Conservation (phyloP, 2,888 invertebrate species). For the Uropetala carovei region DNA sequence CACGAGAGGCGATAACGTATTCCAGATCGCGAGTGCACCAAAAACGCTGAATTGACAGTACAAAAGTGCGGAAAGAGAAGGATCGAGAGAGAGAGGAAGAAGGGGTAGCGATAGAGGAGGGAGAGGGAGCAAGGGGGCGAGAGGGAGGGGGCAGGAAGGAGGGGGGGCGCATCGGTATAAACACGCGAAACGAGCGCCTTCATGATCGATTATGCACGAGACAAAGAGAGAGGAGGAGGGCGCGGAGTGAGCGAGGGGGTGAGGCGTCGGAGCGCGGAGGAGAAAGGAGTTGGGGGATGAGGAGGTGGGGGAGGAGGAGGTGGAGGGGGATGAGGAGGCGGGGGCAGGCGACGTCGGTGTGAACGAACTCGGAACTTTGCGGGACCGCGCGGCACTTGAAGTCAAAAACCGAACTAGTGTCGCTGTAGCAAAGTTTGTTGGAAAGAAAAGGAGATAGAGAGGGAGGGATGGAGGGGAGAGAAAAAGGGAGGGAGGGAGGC, state of each 20-base stretch:
- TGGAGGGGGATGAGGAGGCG: background rate
- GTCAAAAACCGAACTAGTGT: background rate
- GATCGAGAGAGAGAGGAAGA: no score
- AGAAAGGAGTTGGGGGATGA: background rate
- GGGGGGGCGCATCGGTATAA: background rate
- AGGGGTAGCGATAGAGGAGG: background rate
- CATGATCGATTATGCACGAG: background rate
- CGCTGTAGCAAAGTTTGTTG: background rate
- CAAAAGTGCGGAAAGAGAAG: no score
- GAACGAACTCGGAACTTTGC: constrained; percentile 1
- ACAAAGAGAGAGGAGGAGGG: background rate
- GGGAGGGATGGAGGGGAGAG: no score
- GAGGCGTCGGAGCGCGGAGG: background rate
- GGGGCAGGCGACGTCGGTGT: background rate
- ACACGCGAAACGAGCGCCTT: background rate
- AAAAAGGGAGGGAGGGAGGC: no score
- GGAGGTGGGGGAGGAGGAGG: background rate
- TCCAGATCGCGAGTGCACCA: background rate
- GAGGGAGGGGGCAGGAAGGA: no score
- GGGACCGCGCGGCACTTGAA: background rate
- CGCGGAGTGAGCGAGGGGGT: background rate
- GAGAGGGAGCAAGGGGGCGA: background rate
- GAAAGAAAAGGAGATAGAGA: no score
- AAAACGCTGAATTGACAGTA: no score
- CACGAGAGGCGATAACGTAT: no score